Base-by-base conservation (phyloP, 1,140 invertebrate genomes). In the Stenopsyche tienmushanensis region DNA sequence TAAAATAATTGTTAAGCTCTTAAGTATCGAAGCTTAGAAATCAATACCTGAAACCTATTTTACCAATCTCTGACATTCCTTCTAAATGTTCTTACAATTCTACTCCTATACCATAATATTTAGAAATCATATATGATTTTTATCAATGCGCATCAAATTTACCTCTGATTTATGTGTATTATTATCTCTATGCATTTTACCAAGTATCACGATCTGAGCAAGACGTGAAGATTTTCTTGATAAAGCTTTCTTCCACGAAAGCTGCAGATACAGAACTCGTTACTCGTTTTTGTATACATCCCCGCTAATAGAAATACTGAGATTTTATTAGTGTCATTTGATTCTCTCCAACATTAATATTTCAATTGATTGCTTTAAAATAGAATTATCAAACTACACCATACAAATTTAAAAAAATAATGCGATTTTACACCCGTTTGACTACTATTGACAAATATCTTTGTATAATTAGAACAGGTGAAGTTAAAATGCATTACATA, bases 211-310 rank as follows among this genome's bases (percentile, higher is more conserved):
- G 24, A 60, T 45, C 57, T 60, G 57, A 60, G 41, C 21, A 49
- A 60, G 57, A 60, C 57, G 57, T 21, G 42, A 7, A 47, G 44
- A 60, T 60, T 60, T 60, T 60, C 57, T 60, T 60, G 57, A 60
- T 41, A 60, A 60, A 49, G 57, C 57, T 57, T 29, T 42, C 39
- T 7, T 2, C 29, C 5, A 23, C 29, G 21, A 41, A 41, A 44
- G 15, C 42, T 23, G 9, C 15, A 20, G 18, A 49, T 26, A 49
- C 24, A 39, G 47, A 60, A 60, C 57, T 60, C 57, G 57, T 60
- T 60, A 60, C 29, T 17, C 29, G 55, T 50, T 60, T 60, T 47
- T 60, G 58, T 49, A 29, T 21, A 49, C 42, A 29, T 49, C 29
- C 24, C 42, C 41, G 21, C 21, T 57, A 57, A 57, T 57, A 57